Evolutionary conservation across 2,888 invertebrate species (phyloP), one percentile per base, ranked within the genome.

Genomic region (Alentia gelatinosa): DNA sequence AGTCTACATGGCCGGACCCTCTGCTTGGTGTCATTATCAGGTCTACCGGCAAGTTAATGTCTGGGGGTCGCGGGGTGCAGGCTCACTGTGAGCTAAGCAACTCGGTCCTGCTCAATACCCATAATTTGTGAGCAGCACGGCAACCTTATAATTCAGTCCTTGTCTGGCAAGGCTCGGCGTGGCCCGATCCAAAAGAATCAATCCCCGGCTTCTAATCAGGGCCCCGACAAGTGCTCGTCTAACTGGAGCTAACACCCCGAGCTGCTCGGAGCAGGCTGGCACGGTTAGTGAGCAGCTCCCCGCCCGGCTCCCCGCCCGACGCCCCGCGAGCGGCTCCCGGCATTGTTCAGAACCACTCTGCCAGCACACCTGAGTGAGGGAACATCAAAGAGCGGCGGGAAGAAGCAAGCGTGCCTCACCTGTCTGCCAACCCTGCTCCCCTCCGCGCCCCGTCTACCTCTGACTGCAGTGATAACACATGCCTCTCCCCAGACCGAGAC

Each of bases 121-220:
- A 68, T 68, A 68, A 68, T 68, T 68, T 68, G 68, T 56, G 56
- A 56, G 56, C 56, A 56, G 56, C 56, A n/a, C 56, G 56, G n/a
- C 5, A 56, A 56, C 56, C 56, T 56, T 19, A 56, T 56, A 56
- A 56, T 56, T n/a, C 56, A 56, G n/a, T n/a, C 56, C 68, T 26
- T 68, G 68, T 68, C 68, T 68, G 68, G 68, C 68, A 26, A 30
- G 12, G 26, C 15, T 68, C 33, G 4, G n/a, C 68, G n/a, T 68
- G 68, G 68, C 30, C 68, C 30, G 5, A 68, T 68, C 33, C 33
- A 30, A 12, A 26, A 3, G 30, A 68, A 68, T 68, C 30, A 68
- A 15, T 30, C 33, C 12, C 12, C 33, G 26, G 30, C 33, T 68
- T 68, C 30, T 68, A 68, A 68, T 68, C 68, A 68, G 68, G 26